A percentile compares a stretch with the other conserved stretches of the same genome.
Evolutionary conservation across 2,113 vertebrate genomes (phyloP).

Genomic region (Marcusenius ussheri): DNA sequence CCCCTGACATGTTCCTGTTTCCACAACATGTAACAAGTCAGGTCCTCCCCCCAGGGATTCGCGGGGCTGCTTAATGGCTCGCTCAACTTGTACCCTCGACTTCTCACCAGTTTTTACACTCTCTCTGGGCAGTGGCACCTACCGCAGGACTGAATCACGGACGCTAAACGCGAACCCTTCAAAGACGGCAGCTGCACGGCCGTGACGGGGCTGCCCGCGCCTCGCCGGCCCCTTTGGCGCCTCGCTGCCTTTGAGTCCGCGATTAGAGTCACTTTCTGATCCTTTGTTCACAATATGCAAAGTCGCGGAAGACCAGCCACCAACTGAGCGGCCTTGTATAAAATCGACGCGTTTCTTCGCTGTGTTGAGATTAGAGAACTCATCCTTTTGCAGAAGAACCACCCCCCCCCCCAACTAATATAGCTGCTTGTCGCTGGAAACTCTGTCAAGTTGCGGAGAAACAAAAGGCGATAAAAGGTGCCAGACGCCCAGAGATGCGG

Average conservation of each 20-base stretch:
- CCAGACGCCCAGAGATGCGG: conserved; percentile 31
- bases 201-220: neutral
- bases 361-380: neutral
- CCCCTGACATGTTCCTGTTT: conserved; percentile 9
- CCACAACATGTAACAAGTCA: conserved; percentile 30
- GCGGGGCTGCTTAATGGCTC: conserved; percentile 44
- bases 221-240: neutral
- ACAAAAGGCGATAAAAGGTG: conserved; percentile 29
- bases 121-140: conserved; percentile 14
- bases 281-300: neutral
- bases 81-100: conserved; percentile 26
- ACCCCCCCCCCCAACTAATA: conserved; percentile 20
- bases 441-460: conserved; percentile 17
- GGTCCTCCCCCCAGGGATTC: conserved; percentile 28
- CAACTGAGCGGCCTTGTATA: conserved; percentile 44
- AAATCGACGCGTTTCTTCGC: conserved; percentile 7
- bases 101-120: neutral
- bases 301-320: conserved; percentile 41
- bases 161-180: conserved; percentile 40
- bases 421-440: neutral
- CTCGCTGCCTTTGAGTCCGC: neutral
- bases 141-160: conserved; percentile 27
- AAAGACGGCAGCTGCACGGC: conserved; percentile 34
- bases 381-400: neutral
- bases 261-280: neutral